Evolutionary conservation across 2,888 invertebrate genomes (phyloP).

Genomic region (Papilio gigon): DNA sequence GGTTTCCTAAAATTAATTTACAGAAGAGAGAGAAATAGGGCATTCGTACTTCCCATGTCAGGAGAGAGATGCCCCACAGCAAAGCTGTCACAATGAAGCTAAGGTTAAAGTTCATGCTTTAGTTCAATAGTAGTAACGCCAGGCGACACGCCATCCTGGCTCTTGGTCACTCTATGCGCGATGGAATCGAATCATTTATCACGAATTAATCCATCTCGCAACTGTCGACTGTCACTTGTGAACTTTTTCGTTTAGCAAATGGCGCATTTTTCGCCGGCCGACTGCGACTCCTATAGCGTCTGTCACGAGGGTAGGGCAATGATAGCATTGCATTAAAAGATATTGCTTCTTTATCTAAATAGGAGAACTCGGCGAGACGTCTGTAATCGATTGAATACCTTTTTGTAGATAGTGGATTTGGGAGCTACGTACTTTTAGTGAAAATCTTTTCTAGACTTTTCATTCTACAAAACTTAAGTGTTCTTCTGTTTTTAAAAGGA

Average conservation of each 20-base stretch:
- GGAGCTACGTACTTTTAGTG: neutral
- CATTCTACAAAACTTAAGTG: too few species aligned
- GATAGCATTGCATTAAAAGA: conserved; percentile 54
- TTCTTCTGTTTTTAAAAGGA: too few species aligned
- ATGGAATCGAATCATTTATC: conserved; percentile 67
- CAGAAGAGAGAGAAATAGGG: too few species aligned
- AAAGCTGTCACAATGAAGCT: too few species aligned
- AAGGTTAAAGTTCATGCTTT: too few species aligned
- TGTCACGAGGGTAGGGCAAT: conserved; percentile 48
- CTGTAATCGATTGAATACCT: neutral
- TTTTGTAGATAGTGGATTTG: neutral
- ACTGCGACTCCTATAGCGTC: conserved; percentile 50
- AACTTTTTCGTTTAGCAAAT: conserved; percentile 69
- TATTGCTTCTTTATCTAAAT: conserved; percentile 23
- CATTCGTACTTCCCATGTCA: too few species aligned
- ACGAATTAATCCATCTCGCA: conserved; percentile 67
- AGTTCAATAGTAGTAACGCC: too few species aligned
- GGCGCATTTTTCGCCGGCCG: conserved; percentile 52
- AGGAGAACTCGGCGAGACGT: neutral
- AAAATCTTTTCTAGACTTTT: too few species aligned
- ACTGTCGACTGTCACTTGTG: conserved; percentile 64
- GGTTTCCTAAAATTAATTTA: too few species aligned
- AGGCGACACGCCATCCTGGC: neutral
- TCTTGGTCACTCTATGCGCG: conserved; percentile 39
- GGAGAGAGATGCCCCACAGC: too few species aligned